Percentiles rank a stretch among this genome's conserved stretches.
Conservation (phyloP, 2,888 invertebrate genomes). For the Melinaea marsaeus region DNA sequence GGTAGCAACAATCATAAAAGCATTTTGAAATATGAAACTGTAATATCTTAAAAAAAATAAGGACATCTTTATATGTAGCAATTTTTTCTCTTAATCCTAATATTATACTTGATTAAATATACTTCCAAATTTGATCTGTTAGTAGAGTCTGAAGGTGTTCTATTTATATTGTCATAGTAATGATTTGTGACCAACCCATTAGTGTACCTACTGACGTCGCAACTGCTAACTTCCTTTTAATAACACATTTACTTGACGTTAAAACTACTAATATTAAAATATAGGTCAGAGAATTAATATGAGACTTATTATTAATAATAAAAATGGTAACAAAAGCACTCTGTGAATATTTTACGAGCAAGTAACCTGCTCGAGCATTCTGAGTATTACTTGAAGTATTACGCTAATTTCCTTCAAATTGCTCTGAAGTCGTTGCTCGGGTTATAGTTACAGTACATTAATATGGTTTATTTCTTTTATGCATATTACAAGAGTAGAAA, state of each 20-base stretch:
- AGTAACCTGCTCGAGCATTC: neutral
- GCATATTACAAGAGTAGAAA: too few relatives aligned
- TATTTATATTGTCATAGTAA: slow-evolving; percentile 24
- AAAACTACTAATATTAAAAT: neutral
- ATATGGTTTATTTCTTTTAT: neutral
- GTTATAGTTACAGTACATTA: neutral
- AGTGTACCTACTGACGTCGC: neutral
- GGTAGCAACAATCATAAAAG: too few relatives aligned
- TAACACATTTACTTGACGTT: slow-evolving; percentile 7
- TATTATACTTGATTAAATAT: too few relatives aligned
- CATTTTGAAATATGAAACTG: too few relatives aligned
- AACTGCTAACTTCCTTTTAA: slow-evolving; percentile 15
- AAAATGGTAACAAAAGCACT: too few relatives aligned
- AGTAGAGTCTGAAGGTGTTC: slow-evolving; percentile 16
- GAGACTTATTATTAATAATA: too few relatives aligned
- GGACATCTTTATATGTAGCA: neutral
- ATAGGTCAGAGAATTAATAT: too few relatives aligned
- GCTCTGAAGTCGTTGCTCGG: neutral
- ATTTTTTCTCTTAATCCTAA: neutral
- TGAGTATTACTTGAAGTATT: neutral
- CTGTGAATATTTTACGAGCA: neutral
- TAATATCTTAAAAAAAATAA: too few relatives aligned
- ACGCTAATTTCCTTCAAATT: neutral
- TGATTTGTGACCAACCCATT: slow-evolving; percentile 25
- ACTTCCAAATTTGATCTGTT: too few relatives aligned